A percentile compares a stretch with the other conserved stretches of the same genome.
These are phyloP conservation scores for Lasioglossum calceatum DNA, from an alignment of 2,888 invertebrate species.

Conservation along the genomic window DNA sequence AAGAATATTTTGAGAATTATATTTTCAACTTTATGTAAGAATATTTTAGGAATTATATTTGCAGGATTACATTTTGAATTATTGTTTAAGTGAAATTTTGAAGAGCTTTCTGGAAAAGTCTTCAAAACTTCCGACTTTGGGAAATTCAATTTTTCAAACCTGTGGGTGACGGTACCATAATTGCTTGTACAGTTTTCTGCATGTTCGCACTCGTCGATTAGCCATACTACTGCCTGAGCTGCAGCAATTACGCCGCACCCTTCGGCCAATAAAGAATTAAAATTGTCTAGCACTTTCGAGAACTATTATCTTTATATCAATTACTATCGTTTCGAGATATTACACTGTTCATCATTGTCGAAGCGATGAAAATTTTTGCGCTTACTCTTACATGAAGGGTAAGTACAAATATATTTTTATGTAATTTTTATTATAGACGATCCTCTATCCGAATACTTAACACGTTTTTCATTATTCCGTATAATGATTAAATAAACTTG, in stretches of 20 bases:
- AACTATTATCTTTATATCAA: not conserved
- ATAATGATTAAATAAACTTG: not conserved
- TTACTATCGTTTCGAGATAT: not conserved
- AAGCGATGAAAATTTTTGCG: not conserved
- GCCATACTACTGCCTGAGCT: not conserved
- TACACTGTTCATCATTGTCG: not conserved
- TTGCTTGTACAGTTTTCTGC: not conserved
- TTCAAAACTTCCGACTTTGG: not conserved
- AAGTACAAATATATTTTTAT: not conserved
- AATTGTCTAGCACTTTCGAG: conserved; percentile 1
- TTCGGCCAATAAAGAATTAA: not conserved
- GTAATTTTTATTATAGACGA: not conserved
- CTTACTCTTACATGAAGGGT: not conserved
- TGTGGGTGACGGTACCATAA: not conserved
- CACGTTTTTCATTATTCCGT: not conserved
- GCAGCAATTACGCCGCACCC: conserved; percentile 1
- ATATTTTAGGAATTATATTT: not conserved
- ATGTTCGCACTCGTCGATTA: not conserved
- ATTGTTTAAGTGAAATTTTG: not conserved
- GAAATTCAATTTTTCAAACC: not conserved
- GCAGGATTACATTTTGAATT: not conserved
- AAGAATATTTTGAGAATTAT: not conserved
- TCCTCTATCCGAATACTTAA: not conserved
- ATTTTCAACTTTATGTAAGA: not conserved
- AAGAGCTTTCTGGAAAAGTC: not conserved